Evolutionary conservation across 2,888 invertebrate genomes (phyloP), one percentile per base, ranked within the genome.

Genomic region (Macropis europaea): DNA sequence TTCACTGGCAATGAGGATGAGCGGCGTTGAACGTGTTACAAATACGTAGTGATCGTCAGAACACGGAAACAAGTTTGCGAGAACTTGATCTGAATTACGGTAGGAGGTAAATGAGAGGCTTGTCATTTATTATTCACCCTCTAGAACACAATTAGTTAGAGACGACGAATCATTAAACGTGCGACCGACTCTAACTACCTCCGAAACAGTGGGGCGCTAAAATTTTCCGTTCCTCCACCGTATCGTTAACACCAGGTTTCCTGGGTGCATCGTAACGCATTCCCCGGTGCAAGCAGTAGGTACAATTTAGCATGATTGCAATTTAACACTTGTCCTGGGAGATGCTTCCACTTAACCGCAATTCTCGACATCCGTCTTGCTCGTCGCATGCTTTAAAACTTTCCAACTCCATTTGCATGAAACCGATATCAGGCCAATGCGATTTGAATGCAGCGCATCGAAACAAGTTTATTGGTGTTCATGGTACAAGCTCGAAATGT

Each of bases 261-360:
- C 47, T 54, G 22, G 43, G 36, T 19, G 19, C 36, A 26, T 15
- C 59, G 42, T 54, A 59, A 68, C 74, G 34, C 30, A 50, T 69
- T 52, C 62, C 30, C 63, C 26, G 40, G 1, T 24, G 38, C 50
- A 7, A 22, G 30, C 17, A 13, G 30, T 36, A 36, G 28, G 26
- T 40, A 60, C 74, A 50, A 68, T 79, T 77, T 70, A 77, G 72
- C 74, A 76, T 79, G 74, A 79, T 79, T 79, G 76, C 68, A 72
- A 77, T 79, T 77, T 79, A 77, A 74, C 79, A 70, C 68, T 72
- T 59, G 66, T 64, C 53, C 43, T 30, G 13, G 7, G 32, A n/a
- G 32, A 61, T 43, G 26, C 15, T 50, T 60, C 66, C 53, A 52
- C 56, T 63, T 53, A 68, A 34, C 17, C 61, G 52, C 28, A 57